Percentiles rank a stretch among this genome's conserved stretches.
Conservation (phyloP, 2,888 invertebrate species). For the Margaritifera margaritifera region DNA sequence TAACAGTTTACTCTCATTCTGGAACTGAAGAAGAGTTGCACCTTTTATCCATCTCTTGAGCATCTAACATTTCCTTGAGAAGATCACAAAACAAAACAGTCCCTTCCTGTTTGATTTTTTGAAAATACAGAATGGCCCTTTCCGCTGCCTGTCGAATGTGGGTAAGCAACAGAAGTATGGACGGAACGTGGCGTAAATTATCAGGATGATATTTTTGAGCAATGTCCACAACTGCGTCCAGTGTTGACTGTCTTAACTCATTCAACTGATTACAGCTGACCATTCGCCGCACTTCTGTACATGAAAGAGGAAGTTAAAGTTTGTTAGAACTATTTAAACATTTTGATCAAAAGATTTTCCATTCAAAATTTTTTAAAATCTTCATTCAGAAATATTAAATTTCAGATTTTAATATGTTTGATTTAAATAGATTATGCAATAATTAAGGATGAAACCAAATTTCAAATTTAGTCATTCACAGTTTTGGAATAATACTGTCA, state of each 20-base stretch:
- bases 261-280: constrained; percentile 57
- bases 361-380: too few relatives aligned
- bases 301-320: constrained; percentile 6
- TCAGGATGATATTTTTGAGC: constrained; percentile 62
- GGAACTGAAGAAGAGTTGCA: background rate
- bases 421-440: too few relatives aligned
- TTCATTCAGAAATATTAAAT: too few relatives aligned
- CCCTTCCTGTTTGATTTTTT: constrained; percentile 60
- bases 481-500: too few relatives aligned
- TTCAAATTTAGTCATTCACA: too few relatives aligned
- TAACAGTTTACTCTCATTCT: too few relatives aligned
- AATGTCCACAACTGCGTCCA: constrained; percentile 61
- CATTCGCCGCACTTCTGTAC: constrained; percentile 59
- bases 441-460: too few relatives aligned
- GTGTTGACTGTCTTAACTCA: constrained; percentile 58
- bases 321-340: background rate
- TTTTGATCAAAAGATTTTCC: background rate
- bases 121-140: constrained; percentile 61
- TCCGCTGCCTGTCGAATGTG: constrained; percentile 64
- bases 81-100: constrained; percentile 62
- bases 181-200: constrained; percentile 58
- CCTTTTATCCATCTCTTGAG: constrained; percentile 37
- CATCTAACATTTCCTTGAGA: constrained; percentile 64
- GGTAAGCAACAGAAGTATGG: constrained; percentile 59
- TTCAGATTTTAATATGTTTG: too few relatives aligned